phyloP scores from a whole-genome alignment of 2,888 invertebrate species.

The Eupithecia insigniata region DNA sequence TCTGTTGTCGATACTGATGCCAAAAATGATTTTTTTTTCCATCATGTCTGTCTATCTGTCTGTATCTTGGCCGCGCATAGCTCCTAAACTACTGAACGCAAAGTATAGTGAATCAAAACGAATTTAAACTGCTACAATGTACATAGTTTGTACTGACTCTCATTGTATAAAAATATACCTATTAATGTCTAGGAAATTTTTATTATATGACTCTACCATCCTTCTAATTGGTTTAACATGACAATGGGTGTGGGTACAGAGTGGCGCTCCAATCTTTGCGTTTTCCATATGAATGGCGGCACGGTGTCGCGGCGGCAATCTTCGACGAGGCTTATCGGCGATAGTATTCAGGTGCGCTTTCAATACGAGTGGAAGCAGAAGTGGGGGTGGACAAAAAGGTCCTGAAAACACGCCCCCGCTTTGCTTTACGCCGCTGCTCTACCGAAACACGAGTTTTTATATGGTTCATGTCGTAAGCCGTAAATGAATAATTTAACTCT shows the following conservation, averaged over 20 bases:
- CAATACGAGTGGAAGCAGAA: background rate
- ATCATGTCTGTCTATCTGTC: too few relatives aligned
- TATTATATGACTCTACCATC: too few relatives aligned
- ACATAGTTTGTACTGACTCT: too few relatives aligned
- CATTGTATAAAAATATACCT: too few relatives aligned
- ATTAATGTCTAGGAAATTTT: too few relatives aligned
- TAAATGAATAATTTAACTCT: background rate
- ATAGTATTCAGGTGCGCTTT: slow-evolving; percentile 8
- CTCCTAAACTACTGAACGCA: too few relatives aligned
- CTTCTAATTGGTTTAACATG: background rate
- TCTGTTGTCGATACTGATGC: too few relatives aligned
- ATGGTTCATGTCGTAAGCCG: background rate
- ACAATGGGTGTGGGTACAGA: slow-evolving; percentile 28
- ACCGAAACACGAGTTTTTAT: background rate
- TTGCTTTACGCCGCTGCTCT: background rate
- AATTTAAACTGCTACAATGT: too few relatives aligned
- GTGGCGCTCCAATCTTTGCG: slow-evolving; percentile 23
- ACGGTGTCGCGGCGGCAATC: too few relatives aligned
- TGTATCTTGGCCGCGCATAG: too few relatives aligned
- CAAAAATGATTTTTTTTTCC: too few relatives aligned
- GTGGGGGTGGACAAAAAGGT: background rate
- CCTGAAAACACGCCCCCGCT: background rate
- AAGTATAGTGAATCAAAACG: too few relatives aligned
- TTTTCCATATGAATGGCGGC: slow-evolving; percentile 46
- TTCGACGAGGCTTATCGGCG: slow-evolving; percentile 14